These are phyloP conservation scores for Ophion obscuratus DNA, from an alignment of 2,888 invertebrate species.

Conservation along the genomic window DNA sequence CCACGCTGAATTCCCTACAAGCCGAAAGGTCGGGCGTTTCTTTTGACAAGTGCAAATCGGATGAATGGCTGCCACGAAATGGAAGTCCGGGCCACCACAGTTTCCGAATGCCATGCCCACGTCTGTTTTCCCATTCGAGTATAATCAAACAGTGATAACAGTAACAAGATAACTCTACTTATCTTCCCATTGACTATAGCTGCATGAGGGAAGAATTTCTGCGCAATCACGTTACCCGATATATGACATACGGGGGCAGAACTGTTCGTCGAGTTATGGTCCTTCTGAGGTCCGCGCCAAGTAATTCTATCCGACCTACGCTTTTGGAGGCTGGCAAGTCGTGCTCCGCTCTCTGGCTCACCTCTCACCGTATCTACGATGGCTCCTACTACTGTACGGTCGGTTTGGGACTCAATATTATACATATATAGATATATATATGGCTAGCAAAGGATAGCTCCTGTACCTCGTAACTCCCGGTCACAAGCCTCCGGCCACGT, in stretches of 20 bases:
- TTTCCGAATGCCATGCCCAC: too few species aligned
- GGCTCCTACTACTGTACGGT: conserved; percentile 12
- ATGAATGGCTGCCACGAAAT: not conserved
- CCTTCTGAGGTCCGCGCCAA: conserved; percentile 33
- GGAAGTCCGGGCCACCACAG: too few species aligned
- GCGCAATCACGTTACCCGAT: not conserved
- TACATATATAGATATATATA: conserved; percentile 8
- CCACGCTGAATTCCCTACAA: too few species aligned
- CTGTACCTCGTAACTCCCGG: conserved; percentile 55
- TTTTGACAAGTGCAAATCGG: not conserved
- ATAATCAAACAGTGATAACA: too few species aligned
- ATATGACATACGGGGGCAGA: conserved; percentile 10
- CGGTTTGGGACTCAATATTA: conserved; percentile 5
- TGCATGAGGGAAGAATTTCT: not conserved
- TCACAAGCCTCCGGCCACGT: conserved; percentile 45
- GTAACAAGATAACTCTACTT: too few species aligned
- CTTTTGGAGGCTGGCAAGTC: conserved; percentile 34
- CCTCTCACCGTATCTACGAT: conserved; percentile 25
- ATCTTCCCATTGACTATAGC: not conserved
- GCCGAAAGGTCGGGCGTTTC: too few species aligned
- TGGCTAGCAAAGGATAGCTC: not conserved
- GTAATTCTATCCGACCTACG: conserved; percentile 49
- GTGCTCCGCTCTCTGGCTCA: conserved; percentile 13
- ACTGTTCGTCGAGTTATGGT: conserved; percentile 50
- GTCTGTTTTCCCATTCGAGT: too few species aligned